Evolutionary conservation across 2,797 vertebrate genomes (phyloP).

Genomic region (Chloroceryle amazona): DNA sequence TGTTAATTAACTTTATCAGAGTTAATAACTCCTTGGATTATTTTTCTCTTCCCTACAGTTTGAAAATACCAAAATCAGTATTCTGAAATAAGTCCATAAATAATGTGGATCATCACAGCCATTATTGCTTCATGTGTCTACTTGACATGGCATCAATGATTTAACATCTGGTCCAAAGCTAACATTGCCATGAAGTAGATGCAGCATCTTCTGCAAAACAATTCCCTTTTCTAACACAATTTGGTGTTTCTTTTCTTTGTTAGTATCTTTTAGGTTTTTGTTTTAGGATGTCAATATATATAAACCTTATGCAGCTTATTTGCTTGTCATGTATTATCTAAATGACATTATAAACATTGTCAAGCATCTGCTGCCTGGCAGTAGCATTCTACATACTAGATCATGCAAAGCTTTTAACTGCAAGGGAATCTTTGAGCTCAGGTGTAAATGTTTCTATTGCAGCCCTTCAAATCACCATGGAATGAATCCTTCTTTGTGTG

Average conservation of each 20-base stretch:
- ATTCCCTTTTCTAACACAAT: background rate
- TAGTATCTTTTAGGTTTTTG: background rate
- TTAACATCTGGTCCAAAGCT: background rate
- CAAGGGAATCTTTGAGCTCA: background rate
- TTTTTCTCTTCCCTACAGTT: background rate
- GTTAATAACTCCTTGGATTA: background rate
- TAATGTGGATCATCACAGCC: background rate
- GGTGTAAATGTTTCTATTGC: background rate
- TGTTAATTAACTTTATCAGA: background rate
- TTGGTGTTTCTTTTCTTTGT: background rate
- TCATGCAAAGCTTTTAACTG: background rate
- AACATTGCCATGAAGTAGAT: background rate
- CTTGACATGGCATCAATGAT: background rate
- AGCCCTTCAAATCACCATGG: background rate
- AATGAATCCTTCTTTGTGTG: background rate
- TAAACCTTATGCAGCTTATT: background rate
- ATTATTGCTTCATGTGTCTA: background rate
- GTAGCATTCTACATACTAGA: background rate
- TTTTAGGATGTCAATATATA: background rate
- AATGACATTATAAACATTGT: background rate
- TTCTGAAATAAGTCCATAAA: background rate
- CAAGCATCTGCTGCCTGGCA: background rate
- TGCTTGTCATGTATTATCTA: background rate
- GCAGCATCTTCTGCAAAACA: background rate
- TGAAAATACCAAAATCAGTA: background rate